Conservation (phyloP, 2,888 invertebrate species). For the Yponomeuta plumbellus region DNA sequence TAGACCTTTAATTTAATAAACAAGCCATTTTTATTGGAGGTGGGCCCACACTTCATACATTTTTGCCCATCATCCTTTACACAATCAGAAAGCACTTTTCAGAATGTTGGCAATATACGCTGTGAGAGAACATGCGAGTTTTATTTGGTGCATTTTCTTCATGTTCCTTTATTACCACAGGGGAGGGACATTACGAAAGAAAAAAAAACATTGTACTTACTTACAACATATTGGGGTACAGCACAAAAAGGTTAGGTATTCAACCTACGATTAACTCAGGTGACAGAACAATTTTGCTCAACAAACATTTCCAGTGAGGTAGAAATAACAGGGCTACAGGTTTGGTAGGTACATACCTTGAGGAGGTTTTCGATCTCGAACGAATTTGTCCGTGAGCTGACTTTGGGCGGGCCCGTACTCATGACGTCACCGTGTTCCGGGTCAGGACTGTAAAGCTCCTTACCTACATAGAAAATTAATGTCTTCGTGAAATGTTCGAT, state of each 20-base stretch:
- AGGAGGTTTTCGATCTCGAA: slow-evolving; percentile 97
- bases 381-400: slow-evolving; percentile 90
- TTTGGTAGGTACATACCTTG: slow-evolving; percentile 71
- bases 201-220: too few relatives aligned
- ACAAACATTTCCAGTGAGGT: slow-evolving; percentile 6
- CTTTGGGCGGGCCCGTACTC: slow-evolving; percentile 73
- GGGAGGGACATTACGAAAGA: not conserved
- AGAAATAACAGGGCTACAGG: not conserved
- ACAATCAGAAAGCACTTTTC: too few relatives aligned
- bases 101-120: too few relatives aligned
- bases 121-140: not conserved
- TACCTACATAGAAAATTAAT: slow-evolving; percentile 68
- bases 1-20: too few relatives aligned
- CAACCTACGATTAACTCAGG: not conserved
- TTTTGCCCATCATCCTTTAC: too few relatives aligned
- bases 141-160: not conserved
- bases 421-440: slow-evolving; percentile 53
- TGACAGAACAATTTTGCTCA: slow-evolving; percentile 1
- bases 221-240: not conserved
- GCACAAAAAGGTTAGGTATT: not conserved
- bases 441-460: slow-evolving; percentile 85
- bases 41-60: too few relatives aligned
- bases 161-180: not conserved
- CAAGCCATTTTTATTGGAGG: too few relatives aligned
- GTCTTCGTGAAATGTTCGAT: not conserved